Conservation (phyloP, 2,113 vertebrate genomes). For the Poeciliopsis occidentalis region DNA sequence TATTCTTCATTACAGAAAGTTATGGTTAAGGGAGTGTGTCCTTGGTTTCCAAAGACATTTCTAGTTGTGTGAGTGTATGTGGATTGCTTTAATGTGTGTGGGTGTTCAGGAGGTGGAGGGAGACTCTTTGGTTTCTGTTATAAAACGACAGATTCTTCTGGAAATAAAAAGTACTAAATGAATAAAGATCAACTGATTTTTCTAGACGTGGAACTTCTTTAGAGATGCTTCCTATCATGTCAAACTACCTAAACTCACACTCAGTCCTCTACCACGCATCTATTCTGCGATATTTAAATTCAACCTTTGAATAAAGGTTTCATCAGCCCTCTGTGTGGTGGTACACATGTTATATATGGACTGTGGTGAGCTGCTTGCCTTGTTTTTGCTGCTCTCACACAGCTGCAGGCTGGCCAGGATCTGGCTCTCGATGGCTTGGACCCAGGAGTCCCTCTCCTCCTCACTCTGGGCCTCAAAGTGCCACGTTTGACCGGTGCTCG, state of each 20-base stretch:
- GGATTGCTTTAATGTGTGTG: neutral
- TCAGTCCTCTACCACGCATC: neutral
- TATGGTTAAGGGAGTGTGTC: neutral
- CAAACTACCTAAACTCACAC: neutral
- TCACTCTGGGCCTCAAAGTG: constrained; percentile 91
- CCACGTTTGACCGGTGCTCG: constrained; percentile 93
- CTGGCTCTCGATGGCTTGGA: constrained; percentile 93
- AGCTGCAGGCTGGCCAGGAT: constrained; percentile 94
- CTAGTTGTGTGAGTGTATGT: neutral
- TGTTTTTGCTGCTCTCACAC: constrained; percentile 95
- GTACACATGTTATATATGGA: no score
- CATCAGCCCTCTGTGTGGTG: no score
- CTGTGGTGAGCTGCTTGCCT: constrained; percentile 75
- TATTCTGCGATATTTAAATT: no score
- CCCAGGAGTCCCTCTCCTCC: constrained; percentile 94
- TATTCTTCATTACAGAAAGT: neutral
- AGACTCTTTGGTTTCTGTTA: neutral
- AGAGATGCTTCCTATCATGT: neutral
- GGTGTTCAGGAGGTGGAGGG: neutral
- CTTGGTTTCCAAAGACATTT: neutral
- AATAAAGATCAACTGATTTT: neutral
- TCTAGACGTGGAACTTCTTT: neutral
- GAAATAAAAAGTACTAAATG: neutral
- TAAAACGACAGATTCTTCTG: neutral
- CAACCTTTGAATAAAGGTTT: no score